Base-by-base conservation (phyloP, 2,888 invertebrate species). In the Lasioglossum villosulum region DNA sequence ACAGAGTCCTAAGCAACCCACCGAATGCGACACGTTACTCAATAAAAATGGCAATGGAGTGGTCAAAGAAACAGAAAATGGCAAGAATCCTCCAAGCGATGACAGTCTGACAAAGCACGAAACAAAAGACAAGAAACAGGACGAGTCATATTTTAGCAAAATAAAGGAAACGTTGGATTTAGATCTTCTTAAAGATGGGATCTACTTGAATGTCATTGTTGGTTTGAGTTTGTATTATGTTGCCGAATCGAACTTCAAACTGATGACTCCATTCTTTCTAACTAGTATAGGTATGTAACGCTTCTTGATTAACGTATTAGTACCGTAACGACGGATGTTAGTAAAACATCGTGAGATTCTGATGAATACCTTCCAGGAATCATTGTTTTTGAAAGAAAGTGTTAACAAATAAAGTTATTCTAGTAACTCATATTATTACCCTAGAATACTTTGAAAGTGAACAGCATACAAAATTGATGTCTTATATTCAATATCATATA, bases 261-360 rank as follows among this genome's bases (percentile, higher is more conserved):
- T 95, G 27, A 95, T 96, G 95, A 94, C 95, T 63, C 95, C 96
- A 42, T 95, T 96, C 82, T 95, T 96, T 39, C 90, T 96, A 30
- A 90, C 93, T 4, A 94, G 95, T 84, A 91, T 96, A 56, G 93
- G 93, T 92, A 84, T 89, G 90, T 80, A 75, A 76, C 34, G 45
- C 66, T 66, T 70, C 72, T 72, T 6, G 59, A 68, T 68, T 68
- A 68, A 42, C 56, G 14, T 37, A 79, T 48, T 30, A 71, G 81
- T 74, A 72, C 76, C 82, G 85, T 88, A 86, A 90, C 86, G 75
- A 71, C 82, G 83, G 78, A 84, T 78, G 73, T 85, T 80, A 16
- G 78, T 34, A 73, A 39, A 37, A 74, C 39, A 42, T 45, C 74
- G 12, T 68, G 52, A 76, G 59, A 71, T 79, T 79, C 63, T 48